Conservation (phyloP, 92 coral and sea anemone species). For the Actinostola sp. region DNA sequence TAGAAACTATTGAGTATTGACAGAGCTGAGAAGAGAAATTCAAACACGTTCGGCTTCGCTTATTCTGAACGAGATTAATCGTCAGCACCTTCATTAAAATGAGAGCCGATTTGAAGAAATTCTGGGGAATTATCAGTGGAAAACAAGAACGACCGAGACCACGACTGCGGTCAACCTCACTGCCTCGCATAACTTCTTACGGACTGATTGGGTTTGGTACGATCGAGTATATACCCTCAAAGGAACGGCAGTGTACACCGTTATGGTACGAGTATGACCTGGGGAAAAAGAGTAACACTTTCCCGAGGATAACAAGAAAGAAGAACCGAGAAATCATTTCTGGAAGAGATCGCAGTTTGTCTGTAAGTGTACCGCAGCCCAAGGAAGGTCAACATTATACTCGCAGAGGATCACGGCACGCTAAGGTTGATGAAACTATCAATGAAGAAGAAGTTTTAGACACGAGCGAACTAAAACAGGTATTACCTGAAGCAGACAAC, state of each 20-base stretch:
- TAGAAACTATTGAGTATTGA: background rate
- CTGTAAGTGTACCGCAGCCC: conserved; percentile 20
- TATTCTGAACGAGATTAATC: conserved; percentile 1
- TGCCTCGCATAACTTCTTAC: conserved; percentile 28
- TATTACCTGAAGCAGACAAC: background rate
- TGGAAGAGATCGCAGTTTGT: conserved; percentile 34
- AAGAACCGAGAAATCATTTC: conserved; percentile 16
- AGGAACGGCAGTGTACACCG: conserved; percentile 8
- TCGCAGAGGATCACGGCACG: conserved; percentile 21
- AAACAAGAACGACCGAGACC: conserved; percentile 18
- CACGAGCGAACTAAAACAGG: conserved; percentile 7
- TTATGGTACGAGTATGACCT: conserved; percentile 25
- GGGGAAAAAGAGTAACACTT: conserved; percentile 31
- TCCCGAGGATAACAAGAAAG: conserved; percentile 32
- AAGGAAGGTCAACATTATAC: background rate
- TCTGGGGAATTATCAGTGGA: conserved; percentile 46
- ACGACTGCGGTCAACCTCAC: conserved; percentile 30
- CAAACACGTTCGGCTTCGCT: no score
- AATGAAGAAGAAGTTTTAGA: conserved; percentile 39
- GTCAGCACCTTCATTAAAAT: conserved; percentile 10
- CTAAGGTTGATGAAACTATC: conserved; percentile 42
- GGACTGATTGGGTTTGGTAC: conserved; percentile 40
- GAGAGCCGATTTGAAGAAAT: conserved; percentile 35
- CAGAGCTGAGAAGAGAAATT: background rate
- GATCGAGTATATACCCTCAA: conserved; percentile 8